A percentile compares a stretch with the other conserved stretches of the same genome.
These are phyloP conservation scores for Allygus modestus DNA, from an alignment of 2,888 invertebrate species.

Conservation along the genomic window DNA sequence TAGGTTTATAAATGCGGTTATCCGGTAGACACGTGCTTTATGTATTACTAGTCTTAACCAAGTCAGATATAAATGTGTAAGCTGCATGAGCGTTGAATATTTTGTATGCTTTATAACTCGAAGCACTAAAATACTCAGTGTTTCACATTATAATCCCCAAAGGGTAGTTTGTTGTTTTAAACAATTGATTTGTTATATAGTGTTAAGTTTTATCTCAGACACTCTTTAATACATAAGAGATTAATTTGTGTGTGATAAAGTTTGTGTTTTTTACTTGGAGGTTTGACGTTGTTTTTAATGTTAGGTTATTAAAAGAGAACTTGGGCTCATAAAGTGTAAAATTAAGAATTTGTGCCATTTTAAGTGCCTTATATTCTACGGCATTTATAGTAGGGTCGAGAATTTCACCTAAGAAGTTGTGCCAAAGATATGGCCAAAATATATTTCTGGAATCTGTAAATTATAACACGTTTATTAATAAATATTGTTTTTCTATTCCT, in stretches of 20 bases:
- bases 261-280: slow-evolving; percentile 29
- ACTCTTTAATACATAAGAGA: background rate
- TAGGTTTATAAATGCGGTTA: background rate
- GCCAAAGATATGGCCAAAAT: slow-evolving; percentile 27
- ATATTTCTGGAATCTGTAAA: background rate
- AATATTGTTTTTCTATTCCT: background rate
- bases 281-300: background rate
- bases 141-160: background rate
- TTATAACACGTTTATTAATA: slow-evolving; percentile 21
- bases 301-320: background rate
- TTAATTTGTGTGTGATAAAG: background rate
- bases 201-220: background rate
- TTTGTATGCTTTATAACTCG: slow-evolving; percentile 15
- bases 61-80: background rate
- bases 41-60: background rate
- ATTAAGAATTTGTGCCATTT: slow-evolving; percentile 5
- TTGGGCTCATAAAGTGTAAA: background rate
- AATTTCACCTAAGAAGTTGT: background rate
- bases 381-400: slow-evolving; percentile 1
- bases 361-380: slow-evolving; percentile 15
- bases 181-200: background rate
- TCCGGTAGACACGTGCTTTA: background rate
- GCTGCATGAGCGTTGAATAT: background rate
- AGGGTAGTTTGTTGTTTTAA: background rate
- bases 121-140: slow-evolving; percentile 6